Evolutionary conservation across 2,888 invertebrate genomes (phyloP), one percentile per base, ranked within the genome.

Genomic region (Lycaena phlaeas): DNA sequence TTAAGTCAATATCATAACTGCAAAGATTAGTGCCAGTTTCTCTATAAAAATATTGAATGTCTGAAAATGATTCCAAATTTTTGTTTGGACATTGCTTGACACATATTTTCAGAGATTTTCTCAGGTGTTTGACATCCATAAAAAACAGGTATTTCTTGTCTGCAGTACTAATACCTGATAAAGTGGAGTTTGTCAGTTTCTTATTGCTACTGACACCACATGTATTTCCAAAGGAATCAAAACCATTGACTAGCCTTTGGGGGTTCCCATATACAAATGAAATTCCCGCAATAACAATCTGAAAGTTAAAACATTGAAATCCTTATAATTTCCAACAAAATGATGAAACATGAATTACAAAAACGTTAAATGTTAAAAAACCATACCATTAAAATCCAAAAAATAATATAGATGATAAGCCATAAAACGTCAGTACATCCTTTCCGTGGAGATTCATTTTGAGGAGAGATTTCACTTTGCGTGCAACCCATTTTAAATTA

Each of bases 161-260:
- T 15, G 88, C 85, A 27, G 94, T 94, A 63, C 93, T 92, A 56
- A 90, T 86, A 7, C 96, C 97, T 14, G 96, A 93, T 36, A 92
- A 68, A 2, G 91, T 89, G 59, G 92, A 87, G 50, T 90, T 88
- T 5, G 89, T 89, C 46, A 93, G 88, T 51, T 88, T 89, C 52
- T 90, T 90, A 70, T 96, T 97, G 50, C 79, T 84, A 56, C 89
- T 89, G 14, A 92, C 90, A 10, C 97, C 97, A 71, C 97, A 98
- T 22, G 95, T 95, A 67, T 97, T 97, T 5, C 96, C 96, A 82
- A 95, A 97, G 41, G 95, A 95, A 69, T 97, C 96, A 71, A 93
- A 95, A 11, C 96, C 96, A 85, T 95, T 94, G 46, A 95, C 90
- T 28, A 96, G 87, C 49, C 95, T 87, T 57, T 91, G 73, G 1